Percentiles rank a stretch among this genome's conserved stretches.
Conservation (phyloP, 2,797 vertebrate species). For the Capromys pilorides region DNA sequence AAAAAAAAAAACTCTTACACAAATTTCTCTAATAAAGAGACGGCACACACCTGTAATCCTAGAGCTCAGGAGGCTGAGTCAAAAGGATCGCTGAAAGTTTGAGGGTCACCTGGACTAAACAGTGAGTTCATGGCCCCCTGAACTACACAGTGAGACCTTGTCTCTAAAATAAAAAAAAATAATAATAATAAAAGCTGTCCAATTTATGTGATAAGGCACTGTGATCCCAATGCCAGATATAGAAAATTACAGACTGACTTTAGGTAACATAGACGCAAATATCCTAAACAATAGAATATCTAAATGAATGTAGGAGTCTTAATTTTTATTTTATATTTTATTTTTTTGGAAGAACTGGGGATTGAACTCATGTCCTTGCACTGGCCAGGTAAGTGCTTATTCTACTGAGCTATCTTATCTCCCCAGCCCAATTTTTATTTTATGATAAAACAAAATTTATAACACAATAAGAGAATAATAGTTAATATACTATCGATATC, state of each 20-base stretch:
- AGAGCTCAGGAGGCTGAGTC: background rate
- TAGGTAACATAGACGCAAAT: conserved; percentile 38
- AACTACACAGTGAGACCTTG: background rate
- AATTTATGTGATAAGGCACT: background rate
- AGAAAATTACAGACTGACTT: background rate
- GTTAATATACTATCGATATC: background rate
- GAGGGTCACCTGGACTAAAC: background rate
- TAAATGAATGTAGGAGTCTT: background rate
- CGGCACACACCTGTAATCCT: background rate
- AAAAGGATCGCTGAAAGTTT: background rate
- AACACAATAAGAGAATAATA: background rate
- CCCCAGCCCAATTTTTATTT: background rate
- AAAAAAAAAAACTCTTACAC: background rate
- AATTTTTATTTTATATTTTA: background rate
- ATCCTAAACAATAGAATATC: background rate
- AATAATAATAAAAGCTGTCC: conserved; percentile 28
- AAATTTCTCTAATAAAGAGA: conserved; percentile 34
- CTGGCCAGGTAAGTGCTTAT: too few relatives aligned
- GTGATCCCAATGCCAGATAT: conserved; percentile 10
- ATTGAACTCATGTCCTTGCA: too few relatives aligned
- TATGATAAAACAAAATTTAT: background rate
- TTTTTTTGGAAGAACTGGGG: too few relatives aligned
- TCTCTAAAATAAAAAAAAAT: background rate
- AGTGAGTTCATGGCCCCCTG: background rate
- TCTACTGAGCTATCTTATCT: too few relatives aligned